These are phyloP conservation scores for Fissipunctia ypsillon DNA, from an alignment of 2,888 invertebrate species.

Conservation along the genomic window DNA sequence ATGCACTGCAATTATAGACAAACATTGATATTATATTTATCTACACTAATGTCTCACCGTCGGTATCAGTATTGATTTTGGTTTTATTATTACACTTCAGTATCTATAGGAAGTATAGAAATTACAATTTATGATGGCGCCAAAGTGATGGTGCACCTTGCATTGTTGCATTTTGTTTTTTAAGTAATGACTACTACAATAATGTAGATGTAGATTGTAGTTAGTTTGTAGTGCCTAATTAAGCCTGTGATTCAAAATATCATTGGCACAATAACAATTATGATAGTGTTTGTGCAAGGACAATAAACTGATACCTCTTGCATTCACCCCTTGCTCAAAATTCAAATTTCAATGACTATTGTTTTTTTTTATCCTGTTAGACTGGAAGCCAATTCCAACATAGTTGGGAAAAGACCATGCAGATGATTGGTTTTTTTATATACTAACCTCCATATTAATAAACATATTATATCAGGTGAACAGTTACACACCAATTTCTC, in stretches of 20 bases:
- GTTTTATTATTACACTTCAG: constrained; percentile 36
- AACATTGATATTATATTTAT: constrained; percentile 21
- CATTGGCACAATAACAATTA: neutral
- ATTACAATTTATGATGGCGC: constrained; percentile 38
- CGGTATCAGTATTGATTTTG: constrained; percentile 54
- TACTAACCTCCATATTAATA: too few species aligned
- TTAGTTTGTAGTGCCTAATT: neutral
- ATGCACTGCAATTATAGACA: constrained; percentile 29
- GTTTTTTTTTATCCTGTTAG: neutral
- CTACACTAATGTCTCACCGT: constrained; percentile 18
- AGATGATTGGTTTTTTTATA: too few species aligned
- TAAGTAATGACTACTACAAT: neutral
- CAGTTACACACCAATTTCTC: too few species aligned
- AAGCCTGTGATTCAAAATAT: neutral
- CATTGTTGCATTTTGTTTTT: constrained; percentile 7
- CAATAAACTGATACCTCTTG: neutral
- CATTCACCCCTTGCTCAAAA: neutral
- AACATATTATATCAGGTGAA: too few species aligned
- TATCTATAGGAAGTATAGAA: neutral
- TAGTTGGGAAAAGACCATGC: too few species aligned
- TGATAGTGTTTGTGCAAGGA: constrained; percentile 13
- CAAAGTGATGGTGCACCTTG: constrained; percentile 15
- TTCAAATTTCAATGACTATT: neutral
- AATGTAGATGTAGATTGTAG: neutral
- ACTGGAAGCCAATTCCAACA: too few species aligned